phyloP scores from a whole-genome alignment of 30 jellyfish, hydroid and myxozoan species.

The Catostylus mosaicus region DNA sequence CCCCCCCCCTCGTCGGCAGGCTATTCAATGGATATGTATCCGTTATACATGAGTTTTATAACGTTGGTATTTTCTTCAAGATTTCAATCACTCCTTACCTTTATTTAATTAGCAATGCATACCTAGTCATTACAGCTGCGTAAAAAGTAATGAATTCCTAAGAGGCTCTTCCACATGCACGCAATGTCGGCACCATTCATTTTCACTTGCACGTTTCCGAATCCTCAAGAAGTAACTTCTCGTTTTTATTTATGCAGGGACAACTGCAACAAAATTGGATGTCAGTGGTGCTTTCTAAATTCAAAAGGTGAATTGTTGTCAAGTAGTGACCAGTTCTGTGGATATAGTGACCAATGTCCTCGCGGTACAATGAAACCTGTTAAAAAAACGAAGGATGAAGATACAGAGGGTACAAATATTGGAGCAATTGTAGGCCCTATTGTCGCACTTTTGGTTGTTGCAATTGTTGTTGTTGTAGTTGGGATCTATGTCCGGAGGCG shows the following conservation, averaged over 20 bases:
- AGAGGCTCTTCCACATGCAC: no score
- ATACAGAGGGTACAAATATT: neutral
- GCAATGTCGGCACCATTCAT: no score
- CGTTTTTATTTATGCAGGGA: constrained; percentile 3
- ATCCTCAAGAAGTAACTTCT: neutral
- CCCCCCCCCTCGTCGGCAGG: no score
- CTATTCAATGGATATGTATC: no score
- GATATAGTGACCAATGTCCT: constrained; percentile 29
- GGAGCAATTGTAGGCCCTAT: constrained; percentile 16
- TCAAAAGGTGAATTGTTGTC: constrained; percentile 5
- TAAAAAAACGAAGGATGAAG: neutral
- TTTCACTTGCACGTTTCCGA: no score
- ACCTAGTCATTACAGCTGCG: no score
- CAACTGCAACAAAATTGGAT: constrained; percentile 21
- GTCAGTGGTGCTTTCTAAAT: constrained; percentile 33
- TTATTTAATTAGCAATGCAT: no score
- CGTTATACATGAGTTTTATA: no score
- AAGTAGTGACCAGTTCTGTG: constrained; percentile 6
- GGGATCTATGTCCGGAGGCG: neutral
- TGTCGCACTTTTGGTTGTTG: constrained; percentile 5
- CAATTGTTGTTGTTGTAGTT: neutral
- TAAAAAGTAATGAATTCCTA: no score
- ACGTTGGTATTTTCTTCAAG: no score
- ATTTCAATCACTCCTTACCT: no score
- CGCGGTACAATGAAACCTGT: neutral